Evolutionary conservation across 2,113 vertebrate species (phyloP).

Genomic region (Xiphophorus couchianus): DNA sequence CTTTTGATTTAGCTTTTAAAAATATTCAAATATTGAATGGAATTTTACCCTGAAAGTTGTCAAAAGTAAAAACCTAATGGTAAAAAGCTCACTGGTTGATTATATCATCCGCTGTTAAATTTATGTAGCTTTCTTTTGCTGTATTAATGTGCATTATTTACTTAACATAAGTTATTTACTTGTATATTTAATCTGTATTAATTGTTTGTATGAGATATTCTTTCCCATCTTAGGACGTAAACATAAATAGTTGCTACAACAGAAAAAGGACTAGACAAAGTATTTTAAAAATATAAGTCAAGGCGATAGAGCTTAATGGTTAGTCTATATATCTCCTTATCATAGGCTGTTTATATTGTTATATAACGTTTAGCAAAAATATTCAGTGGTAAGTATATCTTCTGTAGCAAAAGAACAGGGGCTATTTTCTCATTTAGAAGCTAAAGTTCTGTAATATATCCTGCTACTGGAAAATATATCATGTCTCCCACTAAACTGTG

Average conservation of each 20-base stretch:
- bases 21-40: neutral
- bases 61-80: neutral
- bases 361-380: no score
- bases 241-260: neutral
- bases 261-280: neutral
- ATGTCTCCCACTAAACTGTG: no score
- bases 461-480: no score
- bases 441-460: no score
- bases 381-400: no score
- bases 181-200: neutral
- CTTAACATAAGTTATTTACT: neutral
- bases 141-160: neutral
- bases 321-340: no score
- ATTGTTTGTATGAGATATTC: neutral
- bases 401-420: no score
- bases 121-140: neutral
- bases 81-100: neutral
- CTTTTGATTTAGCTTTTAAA: neutral
- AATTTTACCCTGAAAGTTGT: neutral
- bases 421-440: no score
- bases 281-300: neutral
- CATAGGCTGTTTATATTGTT: no score
- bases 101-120: neutral
- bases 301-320: no score
- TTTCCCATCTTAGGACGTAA: neutral